Evolutionary conservation across 1,140 invertebrate genomes (phyloP).

Genomic region (Drosophila ficusphila): DNA sequence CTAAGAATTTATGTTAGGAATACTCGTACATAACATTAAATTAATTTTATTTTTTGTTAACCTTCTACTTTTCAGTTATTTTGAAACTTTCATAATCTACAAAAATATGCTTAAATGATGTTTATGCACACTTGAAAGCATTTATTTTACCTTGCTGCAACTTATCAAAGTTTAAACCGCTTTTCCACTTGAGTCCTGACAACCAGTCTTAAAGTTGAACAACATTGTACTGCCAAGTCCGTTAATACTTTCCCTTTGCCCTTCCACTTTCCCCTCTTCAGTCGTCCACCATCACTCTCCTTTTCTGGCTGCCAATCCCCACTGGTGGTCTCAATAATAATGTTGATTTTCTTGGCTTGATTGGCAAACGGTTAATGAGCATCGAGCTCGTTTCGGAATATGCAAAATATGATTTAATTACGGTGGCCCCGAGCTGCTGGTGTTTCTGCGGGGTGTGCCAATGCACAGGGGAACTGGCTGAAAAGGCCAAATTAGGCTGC

Average conservation of each 20-base stretch:
- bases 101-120: too few relatives aligned
- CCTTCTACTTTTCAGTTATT: too few relatives aligned
- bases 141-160: too few relatives aligned
- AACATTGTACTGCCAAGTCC: not conserved
- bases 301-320: slow-evolving; percentile 22
- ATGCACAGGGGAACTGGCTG: slow-evolving; percentile 69
- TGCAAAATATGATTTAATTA: slow-evolving; percentile 83
- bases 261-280: too few relatives aligned
- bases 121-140: too few relatives aligned
- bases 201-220: not conserved
- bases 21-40: too few relatives aligned
- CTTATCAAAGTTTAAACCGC: not conserved
- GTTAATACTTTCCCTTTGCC: not conserved
- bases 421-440: slow-evolving; percentile 31
- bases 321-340: slow-evolving; percentile 51
- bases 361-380: slow-evolving; percentile 69
- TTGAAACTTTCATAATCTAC: too few relatives aligned
- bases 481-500: slow-evolving; percentile 67
- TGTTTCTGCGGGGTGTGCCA: slow-evolving; percentile 29
- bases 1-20: too few relatives aligned
- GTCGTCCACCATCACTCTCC: not conserved
- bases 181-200: not conserved
- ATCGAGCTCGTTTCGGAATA: slow-evolving; percentile 66
- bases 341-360: slow-evolving; percentile 58
- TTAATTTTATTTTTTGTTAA: too few relatives aligned